phyloP scores from a whole-genome alignment of 2,888 invertebrate species.

The Catocala fraxini region DNA sequence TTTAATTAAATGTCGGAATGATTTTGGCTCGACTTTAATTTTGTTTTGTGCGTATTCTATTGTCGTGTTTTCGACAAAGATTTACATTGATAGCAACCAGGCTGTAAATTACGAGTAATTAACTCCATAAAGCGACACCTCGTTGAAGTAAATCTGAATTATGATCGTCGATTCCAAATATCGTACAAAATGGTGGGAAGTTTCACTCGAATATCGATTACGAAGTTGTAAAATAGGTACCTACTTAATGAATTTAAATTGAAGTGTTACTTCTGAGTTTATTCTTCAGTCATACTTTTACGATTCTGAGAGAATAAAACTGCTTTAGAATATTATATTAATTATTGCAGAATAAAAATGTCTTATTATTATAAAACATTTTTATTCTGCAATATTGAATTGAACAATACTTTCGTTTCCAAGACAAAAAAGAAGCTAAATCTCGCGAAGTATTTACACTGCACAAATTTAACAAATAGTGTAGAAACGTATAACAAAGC shows the following conservation, averaged over 20 bases:
- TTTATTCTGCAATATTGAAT: no score
- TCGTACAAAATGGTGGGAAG: constrained; percentile 13
- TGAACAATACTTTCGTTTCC: no score
- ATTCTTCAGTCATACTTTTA: no score
- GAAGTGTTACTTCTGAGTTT: neutral
- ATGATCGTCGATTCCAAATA: constrained; percentile 27
- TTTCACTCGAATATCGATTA: constrained; percentile 3
- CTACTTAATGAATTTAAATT: neutral
- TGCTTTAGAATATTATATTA: no score
- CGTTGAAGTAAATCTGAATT: constrained; percentile 45
- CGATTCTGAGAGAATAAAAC: no score
- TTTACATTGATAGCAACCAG: constrained; percentile 63
- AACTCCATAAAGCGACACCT: constrained; percentile 49
- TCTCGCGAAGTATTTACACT: constrained; percentile 5
- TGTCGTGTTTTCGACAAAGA: constrained; percentile 62
- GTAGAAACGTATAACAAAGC: constrained; percentile 59
- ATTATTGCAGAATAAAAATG: no score
- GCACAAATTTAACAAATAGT: constrained; percentile 31
- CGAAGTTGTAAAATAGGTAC: neutral
- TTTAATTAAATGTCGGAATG: constrained; percentile 74
- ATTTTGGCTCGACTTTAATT: constrained; percentile 69
- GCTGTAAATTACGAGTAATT: constrained; percentile 61
- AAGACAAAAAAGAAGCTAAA: constrained; percentile 3
- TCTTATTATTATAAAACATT: no score
- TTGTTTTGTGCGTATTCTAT: constrained; percentile 69